Evolutionary conservation across 2,888 invertebrate genomes (phyloP).

Genomic region (Acrobasis repandana): DNA sequence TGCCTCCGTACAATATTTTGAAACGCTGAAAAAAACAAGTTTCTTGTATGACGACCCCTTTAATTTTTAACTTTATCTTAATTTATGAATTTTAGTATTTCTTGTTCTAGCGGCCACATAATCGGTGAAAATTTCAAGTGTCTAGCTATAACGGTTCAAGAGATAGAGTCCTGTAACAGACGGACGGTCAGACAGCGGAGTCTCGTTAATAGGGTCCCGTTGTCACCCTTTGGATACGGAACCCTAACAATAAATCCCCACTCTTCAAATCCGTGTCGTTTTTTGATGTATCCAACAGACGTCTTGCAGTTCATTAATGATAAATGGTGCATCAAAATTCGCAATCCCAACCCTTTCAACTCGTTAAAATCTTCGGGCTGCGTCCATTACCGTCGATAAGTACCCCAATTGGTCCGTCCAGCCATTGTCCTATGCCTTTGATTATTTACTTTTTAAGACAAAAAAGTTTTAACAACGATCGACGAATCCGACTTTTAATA

Average conservation of each 20-base stretch:
- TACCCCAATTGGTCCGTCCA: slow-evolving; percentile 2
- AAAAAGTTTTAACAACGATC: slow-evolving; percentile 19
- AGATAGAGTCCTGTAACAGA: no score
- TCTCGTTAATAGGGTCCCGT: no score
- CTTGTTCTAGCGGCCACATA: no score
- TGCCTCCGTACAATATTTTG: no score
- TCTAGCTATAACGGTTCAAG: no score
- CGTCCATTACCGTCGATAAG: slow-evolving; percentile 2
- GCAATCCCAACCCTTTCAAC: slow-evolving; percentile 8
- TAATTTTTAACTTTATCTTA: no score
- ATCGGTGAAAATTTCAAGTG: no score
- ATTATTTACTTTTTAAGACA: slow-evolving; percentile 20
- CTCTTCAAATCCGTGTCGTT: background rate
- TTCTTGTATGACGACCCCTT: no score
- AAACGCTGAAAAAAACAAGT: no score
- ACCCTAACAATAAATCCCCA: background rate
- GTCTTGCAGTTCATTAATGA: background rate
- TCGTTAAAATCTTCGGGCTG: slow-evolving; percentile 13
- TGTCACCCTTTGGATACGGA: no score
- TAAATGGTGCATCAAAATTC: slow-evolving; percentile 11
- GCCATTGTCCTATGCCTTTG: slow-evolving; percentile 12
- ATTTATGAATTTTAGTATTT: no score
- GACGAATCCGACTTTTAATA: slow-evolving; percentile 20
- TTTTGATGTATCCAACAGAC: background rate
- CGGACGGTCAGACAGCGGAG: no score